phyloP scores from a whole-genome alignment of 2,113 vertebrate species.

The Chionomys nivalis region DNA sequence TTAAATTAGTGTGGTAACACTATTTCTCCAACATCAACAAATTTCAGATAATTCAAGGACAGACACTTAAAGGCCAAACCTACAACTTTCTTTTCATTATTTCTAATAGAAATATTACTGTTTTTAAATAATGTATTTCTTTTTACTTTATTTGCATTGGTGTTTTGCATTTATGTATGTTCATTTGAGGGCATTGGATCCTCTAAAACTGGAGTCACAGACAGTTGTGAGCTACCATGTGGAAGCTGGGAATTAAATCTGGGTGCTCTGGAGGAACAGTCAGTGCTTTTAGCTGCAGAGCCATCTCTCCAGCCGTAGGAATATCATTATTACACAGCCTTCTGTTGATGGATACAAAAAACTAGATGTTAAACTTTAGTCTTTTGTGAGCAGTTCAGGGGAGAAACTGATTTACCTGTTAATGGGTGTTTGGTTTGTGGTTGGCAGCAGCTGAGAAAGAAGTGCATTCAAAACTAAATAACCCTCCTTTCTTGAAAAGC shows the following conservation, averaged over 20 bases:
- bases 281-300: neutral
- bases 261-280: neutral
- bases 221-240: neutral
- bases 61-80: neutral
- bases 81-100: neutral
- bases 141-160: neutral
- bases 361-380: neutral
- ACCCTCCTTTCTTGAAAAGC: neutral
- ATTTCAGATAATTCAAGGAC: neutral
- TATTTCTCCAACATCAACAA: neutral
- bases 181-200: neutral
- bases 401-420: neutral
- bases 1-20: neutral
- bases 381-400: neutral
- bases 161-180: neutral
- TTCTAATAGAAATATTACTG: neutral
- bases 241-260: neutral
- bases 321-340: neutral
- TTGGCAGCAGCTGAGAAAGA: neutral
- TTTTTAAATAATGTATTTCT: neutral
- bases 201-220: neutral
- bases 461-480: neutral
- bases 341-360: neutral
- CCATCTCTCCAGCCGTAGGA: neutral
- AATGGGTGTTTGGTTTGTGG: neutral